A percentile compares a stretch with the other conserved stretches of the same genome.
phyloP scores from a whole-genome alignment of 2,888 invertebrate genomes.

The Tenthredo distinguenda region DNA sequence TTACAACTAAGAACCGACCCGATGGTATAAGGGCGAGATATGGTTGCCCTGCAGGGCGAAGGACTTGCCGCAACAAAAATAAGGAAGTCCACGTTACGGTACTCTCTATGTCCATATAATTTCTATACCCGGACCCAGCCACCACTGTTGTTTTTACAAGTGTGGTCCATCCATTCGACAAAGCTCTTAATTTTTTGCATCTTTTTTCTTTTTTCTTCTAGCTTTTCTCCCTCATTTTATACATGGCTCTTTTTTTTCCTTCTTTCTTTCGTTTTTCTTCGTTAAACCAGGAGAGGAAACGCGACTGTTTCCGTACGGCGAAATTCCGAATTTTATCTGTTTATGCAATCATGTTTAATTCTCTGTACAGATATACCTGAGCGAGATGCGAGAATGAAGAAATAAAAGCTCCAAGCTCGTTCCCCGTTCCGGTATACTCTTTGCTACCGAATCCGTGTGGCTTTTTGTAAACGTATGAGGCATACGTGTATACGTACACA shows the following conservation, averaged over 20 bases:
- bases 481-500: neutral
- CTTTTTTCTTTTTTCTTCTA: neutral
- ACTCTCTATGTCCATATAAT: neutral
- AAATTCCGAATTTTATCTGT: neutral
- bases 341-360: conserved; percentile 28
- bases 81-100: conserved; percentile 51
- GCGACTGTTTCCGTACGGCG: neutral
- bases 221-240: neutral
- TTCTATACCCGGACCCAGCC: neutral
- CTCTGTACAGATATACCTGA: conserved; percentile 5
- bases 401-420: neutral
- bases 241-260: neutral
- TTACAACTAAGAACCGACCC: conserved; percentile 61
- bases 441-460: conserved; percentile 9
- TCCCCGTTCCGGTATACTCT: conserved; percentile 21
- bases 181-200: neutral
- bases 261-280: neutral
- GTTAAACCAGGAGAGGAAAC: neutral
- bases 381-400: neutral
- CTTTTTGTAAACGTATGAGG: neutral
- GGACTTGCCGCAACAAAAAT: conserved; percentile 55
- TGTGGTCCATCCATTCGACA: conserved; percentile 22
- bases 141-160: conserved; percentile 38
- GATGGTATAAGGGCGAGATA: neutral
- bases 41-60: conserved; percentile 6